Conservation (phyloP, 2,113 vertebrate species). For the Psittacus erithacus region DNA sequence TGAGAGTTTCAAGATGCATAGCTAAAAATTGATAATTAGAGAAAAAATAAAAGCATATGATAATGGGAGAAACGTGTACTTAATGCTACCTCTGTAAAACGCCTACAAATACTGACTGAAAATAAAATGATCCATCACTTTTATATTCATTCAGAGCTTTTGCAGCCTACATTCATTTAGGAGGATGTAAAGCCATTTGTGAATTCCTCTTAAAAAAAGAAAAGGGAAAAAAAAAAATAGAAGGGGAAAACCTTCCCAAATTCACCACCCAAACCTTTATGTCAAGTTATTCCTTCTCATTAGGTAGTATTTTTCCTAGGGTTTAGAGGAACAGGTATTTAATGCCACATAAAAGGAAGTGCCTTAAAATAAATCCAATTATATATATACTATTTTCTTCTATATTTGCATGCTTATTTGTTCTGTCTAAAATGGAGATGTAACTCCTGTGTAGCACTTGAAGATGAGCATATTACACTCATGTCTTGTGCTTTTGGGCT, state of each 20-base stretch:
- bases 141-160: not conserved
- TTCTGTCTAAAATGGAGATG: not conserved
- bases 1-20: constrained; percentile 14
- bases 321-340: not conserved
- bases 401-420: not conserved
- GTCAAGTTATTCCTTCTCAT: not conserved
- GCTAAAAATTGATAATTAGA: constrained; percentile 24
- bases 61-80: not conserved
- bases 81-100: not conserved
- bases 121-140: not conserved
- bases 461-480: not conserved
- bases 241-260: too few relatives aligned
- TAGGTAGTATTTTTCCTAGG: not conserved
- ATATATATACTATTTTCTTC: not conserved
- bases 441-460: not conserved
- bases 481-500: not conserved
- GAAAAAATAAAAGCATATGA: not conserved
- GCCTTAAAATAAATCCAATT: not conserved
- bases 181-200: not conserved
- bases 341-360: not conserved
- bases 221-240: too few relatives aligned
- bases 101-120: not conserved
- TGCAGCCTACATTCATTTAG: not conserved
- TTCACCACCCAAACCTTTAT: not conserved
- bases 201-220: not conserved